These are phyloP conservation scores for Cirrhinus mrigala DNA, from an alignment of 2,797 vertebrate species.

Conservation along the genomic window DNA sequence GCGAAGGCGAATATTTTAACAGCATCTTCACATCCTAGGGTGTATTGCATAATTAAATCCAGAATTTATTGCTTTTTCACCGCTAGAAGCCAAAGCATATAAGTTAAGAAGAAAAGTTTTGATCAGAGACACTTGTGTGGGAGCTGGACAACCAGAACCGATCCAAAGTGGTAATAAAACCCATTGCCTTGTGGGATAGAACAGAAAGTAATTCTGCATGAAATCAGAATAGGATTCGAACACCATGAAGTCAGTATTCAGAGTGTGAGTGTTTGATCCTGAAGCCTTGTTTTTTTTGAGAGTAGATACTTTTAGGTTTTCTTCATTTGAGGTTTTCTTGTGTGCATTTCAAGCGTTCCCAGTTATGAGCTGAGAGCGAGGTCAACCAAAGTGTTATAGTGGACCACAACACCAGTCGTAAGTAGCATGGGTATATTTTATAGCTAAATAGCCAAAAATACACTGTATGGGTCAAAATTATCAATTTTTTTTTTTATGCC, in stretches of 20 bases:
- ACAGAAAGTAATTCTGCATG: conserved; percentile 27
- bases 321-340: not conserved
- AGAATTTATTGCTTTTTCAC: conserved; percentile 30
- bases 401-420: too few species aligned
- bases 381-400: too few species aligned
- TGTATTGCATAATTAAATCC: conserved; percentile 31
- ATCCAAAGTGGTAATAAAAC: conserved; percentile 19
- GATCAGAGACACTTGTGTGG: not conserved
- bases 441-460: too few species aligned
- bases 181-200: conserved; percentile 15
- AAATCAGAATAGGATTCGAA: conserved; percentile 12
- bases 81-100: conserved; percentile 9
- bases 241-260: conserved; percentile 23
- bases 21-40: conserved; percentile 30
- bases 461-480: too few species aligned
- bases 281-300: not conserved
- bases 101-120: conserved; percentile 30
- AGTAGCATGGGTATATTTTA: too few species aligned
- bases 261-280: conserved; percentile 3
- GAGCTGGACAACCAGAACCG: not conserved
- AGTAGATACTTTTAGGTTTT: not conserved
- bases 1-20: conserved; percentile 29
- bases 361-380: not conserved
- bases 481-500: too few species aligned
- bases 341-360: not conserved